These are phyloP conservation scores for Punctoribates punctum DNA, from an alignment of 2,888 invertebrate species.

Conservation along the genomic window DNA sequence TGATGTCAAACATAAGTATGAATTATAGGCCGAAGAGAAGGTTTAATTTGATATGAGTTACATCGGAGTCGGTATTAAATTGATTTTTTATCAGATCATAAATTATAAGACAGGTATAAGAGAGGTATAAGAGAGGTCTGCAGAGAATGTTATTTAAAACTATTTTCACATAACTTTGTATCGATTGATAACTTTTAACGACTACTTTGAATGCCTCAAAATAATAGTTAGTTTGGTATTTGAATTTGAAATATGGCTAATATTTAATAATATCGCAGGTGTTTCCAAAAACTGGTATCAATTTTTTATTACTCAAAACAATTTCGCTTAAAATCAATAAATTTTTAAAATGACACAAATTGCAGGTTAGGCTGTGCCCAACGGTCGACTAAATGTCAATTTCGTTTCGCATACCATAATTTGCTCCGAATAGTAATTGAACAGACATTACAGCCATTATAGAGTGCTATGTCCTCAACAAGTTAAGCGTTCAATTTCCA, in stretches of 20 bases:
- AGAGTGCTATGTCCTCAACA: conserved; percentile 32
- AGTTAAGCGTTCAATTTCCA: conserved; percentile 7
- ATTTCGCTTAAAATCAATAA: conserved; percentile 33
- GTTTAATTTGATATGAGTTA: not conserved
- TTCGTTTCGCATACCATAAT: conserved; percentile 17
- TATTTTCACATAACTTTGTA: not conserved
- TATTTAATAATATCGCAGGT: conserved; percentile 33
- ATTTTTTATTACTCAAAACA: conserved; percentile 20
- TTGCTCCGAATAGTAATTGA: not conserved
- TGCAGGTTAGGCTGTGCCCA: conserved; percentile 33
- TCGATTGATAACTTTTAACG: not conserved
- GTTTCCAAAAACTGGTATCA: conserved; percentile 2
- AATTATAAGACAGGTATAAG: not conserved
- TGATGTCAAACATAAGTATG: not conserved
- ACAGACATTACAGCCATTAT: conserved; percentile 17
- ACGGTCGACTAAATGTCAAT: conserved; percentile 27
- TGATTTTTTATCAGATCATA: not conserved
- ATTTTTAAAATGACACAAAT: conserved; percentile 30
- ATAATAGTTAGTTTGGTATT: conserved; percentile 21
- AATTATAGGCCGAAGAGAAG: not conserved
- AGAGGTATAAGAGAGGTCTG: too few species aligned
- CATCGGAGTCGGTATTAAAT: not conserved
- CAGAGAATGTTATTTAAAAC: not conserved
- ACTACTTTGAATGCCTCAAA: conserved; percentile 5
- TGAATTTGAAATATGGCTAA: conserved; percentile 25